Percentiles rank a stretch among this genome's conserved stretches.
Conservation (phyloP, 2,888 invertebrate species). For the Schizaphis graminum region DNA sequence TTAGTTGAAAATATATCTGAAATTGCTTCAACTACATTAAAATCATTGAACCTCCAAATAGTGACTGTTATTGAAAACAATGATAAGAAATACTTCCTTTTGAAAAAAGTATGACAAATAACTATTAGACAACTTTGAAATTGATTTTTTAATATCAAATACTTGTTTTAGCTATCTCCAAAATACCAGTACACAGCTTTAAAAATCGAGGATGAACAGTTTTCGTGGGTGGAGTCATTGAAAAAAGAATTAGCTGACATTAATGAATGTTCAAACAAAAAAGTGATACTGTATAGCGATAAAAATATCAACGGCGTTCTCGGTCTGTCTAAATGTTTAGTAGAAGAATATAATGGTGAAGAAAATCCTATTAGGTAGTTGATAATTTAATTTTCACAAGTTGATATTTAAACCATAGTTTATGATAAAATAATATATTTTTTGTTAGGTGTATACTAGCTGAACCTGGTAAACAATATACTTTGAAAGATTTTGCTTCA, state of each 20-base stretch:
- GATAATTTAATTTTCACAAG: background rate
- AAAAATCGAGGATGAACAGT: constrained; percentile 43
- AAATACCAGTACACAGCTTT: constrained; percentile 44
- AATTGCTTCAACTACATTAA: background rate
- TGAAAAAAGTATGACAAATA: constrained; percentile 45
- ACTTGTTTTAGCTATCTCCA: constrained; percentile 4
- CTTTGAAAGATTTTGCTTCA: constrained; percentile 72
- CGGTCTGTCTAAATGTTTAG: constrained; percentile 56
- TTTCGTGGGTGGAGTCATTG: constrained; percentile 41
- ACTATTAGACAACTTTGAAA: background rate
- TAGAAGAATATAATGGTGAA: constrained; percentile 47
- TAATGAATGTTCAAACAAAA: background rate
- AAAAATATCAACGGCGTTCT: constrained; percentile 50
- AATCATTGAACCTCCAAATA: constrained; percentile 18
- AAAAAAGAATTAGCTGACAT: background rate
- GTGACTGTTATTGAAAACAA: constrained; percentile 23
- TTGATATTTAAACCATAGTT: background rate
- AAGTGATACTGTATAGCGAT: constrained; percentile 51
- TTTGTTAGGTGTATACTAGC: constrained; percentile 34
- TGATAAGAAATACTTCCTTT: constrained; percentile 28
- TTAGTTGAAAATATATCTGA: constrained; percentile 20
- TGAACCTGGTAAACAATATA: constrained; percentile 36
- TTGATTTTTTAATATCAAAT: background rate
- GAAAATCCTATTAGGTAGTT: constrained; percentile 55
- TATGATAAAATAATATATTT: background rate